Percentiles rank a stretch among this genome's conserved stretches.
Conservation (phyloP, 2,888 invertebrate species). For the Acleris literana region DNA sequence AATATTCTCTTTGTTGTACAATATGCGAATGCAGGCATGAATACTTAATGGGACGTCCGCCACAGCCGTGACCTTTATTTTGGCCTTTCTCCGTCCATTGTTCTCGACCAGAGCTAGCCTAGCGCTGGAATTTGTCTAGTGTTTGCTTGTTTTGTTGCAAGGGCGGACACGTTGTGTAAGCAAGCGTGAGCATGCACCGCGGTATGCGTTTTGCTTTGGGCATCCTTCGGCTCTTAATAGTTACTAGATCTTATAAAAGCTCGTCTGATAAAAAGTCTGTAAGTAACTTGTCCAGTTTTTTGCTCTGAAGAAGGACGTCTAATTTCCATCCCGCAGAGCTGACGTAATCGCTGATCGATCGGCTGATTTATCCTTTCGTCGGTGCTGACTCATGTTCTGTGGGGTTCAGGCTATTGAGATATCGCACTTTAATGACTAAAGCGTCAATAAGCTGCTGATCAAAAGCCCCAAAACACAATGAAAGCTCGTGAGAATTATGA, state of each 20-base stretch:
- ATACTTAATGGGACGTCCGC: conserved; percentile 69
- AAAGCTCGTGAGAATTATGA: conserved; percentile 11
- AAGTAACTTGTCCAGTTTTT: conserved; percentile 31
- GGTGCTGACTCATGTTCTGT: conserved; percentile 58
- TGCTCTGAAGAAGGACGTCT: conserved; percentile 40
- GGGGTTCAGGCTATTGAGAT: conserved; percentile 49
- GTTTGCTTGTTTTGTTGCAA: conserved; percentile 60
- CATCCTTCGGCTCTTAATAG: conserved; percentile 3
- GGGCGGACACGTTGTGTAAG: conserved; percentile 33
- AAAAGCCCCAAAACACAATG: conserved; percentile 4
- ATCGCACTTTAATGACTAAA: conserved; percentile 67
- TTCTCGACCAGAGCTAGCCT: conserved; percentile 52
- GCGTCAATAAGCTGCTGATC: conserved; percentile 26
- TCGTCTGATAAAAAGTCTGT: conserved; percentile 28
- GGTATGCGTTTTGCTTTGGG: conserved; percentile 11
- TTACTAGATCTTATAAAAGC: conserved; percentile 5
- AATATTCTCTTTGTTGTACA: conserved; percentile 64
- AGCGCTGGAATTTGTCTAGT: conserved; percentile 61
- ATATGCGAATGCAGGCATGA: conserved; percentile 71
- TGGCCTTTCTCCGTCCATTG: conserved; percentile 70
- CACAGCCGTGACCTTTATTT: conserved; percentile 73
- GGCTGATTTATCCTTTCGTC: conserved; percentile 58
- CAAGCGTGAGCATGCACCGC: conserved; percentile 9
- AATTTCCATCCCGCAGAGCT: conserved; percentile 44
- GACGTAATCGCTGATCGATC: conserved; percentile 69